A percentile compares a stretch with the other conserved stretches of the same genome.
phyloP scores from a whole-genome alignment of 2,113 vertebrate genomes.

The Proteles cristata region DNA sequence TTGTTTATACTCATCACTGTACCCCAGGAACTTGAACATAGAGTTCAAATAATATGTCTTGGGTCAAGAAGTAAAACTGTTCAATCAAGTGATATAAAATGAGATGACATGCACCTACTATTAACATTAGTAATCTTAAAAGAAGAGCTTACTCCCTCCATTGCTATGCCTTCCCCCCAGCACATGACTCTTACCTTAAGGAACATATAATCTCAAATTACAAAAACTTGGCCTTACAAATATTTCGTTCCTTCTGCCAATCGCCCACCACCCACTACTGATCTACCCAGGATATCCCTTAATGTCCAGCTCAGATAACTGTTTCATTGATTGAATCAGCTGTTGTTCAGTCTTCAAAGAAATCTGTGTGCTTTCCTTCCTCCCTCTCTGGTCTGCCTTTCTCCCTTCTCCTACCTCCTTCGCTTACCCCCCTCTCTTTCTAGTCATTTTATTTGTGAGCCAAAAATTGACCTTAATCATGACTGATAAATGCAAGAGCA shows the following conservation, averaged over 20 bases:
- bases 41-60: background rate
- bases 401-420: background rate
- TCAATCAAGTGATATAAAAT: background rate
- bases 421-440: background rate
- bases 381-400: background rate
- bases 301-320: background rate
- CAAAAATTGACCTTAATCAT: constrained; percentile 7
- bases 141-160: background rate
- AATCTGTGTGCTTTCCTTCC: background rate
- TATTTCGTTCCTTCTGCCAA: background rate
- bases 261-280: background rate
- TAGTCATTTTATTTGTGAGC: background rate
- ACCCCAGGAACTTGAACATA: background rate
- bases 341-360: background rate
- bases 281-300: background rate
- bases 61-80: background rate
- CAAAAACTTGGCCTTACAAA: background rate
- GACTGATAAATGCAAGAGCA: background rate
- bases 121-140: background rate
- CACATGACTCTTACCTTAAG: background rate
- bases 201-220: background rate
- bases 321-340: background rate
- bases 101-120: background rate
- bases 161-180: background rate
- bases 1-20: background rate